A percentile compares a stretch with the other conserved stretches of the same genome.
Conservation (phyloP, 2,797 vertebrate species). For the Cottoperca gobio region DNA sequence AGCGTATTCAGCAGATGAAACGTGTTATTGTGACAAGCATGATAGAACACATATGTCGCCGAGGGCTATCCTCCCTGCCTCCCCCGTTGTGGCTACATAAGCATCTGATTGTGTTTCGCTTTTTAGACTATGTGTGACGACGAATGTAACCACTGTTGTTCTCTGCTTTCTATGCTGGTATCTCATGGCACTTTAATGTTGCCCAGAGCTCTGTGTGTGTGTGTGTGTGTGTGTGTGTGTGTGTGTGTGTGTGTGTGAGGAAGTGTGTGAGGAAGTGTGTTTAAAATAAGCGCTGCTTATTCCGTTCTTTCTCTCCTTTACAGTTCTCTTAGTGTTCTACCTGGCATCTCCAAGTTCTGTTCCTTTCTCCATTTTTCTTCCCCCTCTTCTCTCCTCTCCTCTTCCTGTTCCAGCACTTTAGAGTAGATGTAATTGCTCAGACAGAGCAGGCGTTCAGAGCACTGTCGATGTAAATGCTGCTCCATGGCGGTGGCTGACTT, state of each 20-base stretch:
- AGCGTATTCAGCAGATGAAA: constrained; percentile 77
- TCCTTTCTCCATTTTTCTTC: constrained; percentile 31
- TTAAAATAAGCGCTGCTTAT: constrained; percentile 39
- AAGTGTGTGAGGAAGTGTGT: too few species aligned
- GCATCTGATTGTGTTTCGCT: constrained; percentile 66
- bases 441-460: constrained; percentile 78
- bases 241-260: too few species aligned
- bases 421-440: constrained; percentile 75
- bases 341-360: constrained; percentile 29
- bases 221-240: constrained; percentile 7
- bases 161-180: constrained; percentile 33
- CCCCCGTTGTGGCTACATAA: constrained; percentile 59
- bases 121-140: constrained; percentile 42
- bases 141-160: constrained; percentile 42
- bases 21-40: constrained; percentile 78
- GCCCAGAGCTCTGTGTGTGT: constrained; percentile 37
- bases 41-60: constrained; percentile 75
- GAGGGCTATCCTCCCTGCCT: constrained; percentile 62
- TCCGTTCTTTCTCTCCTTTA: constrained; percentile 38
- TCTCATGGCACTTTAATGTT: constrained; percentile 65
- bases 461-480: constrained; percentile 94
- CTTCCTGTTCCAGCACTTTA: constrained; percentile 56
- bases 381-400: constrained; percentile 39
- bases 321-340: constrained; percentile 44
- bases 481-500: constrained; percentile 90